phyloP scores from a whole-genome alignment of 2,888 invertebrate species.

The Sarcophaga carnaria region DNA sequence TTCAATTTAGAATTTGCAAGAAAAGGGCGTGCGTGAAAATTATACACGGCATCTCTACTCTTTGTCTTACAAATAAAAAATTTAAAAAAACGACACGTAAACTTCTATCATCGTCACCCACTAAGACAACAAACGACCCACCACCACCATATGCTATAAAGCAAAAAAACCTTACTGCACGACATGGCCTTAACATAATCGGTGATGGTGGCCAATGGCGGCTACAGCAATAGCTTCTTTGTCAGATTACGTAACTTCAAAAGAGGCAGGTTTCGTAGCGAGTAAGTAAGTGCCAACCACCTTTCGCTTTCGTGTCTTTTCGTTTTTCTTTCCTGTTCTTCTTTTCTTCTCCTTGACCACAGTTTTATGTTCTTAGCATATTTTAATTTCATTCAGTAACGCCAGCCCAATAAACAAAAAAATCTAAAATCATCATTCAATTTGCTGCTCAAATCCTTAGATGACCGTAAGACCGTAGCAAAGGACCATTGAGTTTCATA shows the following conservation, averaged over 20 bases:
- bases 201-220: neutral
- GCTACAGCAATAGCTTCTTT: conserved; percentile 43
- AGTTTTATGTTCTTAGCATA: conserved; percentile 39
- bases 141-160: conserved; percentile 22
- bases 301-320: conserved; percentile 61
- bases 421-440: no score
- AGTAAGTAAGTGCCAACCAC: conserved; percentile 29
- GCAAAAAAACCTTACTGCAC: conserved; percentile 47
- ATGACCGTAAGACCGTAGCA: no score
- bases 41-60: conserved; percentile 72
- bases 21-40: conserved; percentile 78
- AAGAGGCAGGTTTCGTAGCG: conserved; percentile 23
- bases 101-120: conserved; percentile 57
- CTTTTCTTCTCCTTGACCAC: conserved; percentile 2
- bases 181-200: conserved; percentile 49
- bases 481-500: neutral
- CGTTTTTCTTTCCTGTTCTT: conserved; percentile 28
- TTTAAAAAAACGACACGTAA: conserved; percentile 58
- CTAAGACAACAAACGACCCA: conserved; percentile 17
- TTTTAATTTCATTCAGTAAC: conserved; percentile 67
- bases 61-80: neutral
- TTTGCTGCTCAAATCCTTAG: no score
- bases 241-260: conserved; percentile 59
- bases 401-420: conserved; percentile 26
- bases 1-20: conserved; percentile 70